A percentile compares a stretch with the other conserved stretches of the same genome.
phyloP scores from a whole-genome alignment of 1,140 invertebrate genomes.

The Cydia strobilella region DNA sequence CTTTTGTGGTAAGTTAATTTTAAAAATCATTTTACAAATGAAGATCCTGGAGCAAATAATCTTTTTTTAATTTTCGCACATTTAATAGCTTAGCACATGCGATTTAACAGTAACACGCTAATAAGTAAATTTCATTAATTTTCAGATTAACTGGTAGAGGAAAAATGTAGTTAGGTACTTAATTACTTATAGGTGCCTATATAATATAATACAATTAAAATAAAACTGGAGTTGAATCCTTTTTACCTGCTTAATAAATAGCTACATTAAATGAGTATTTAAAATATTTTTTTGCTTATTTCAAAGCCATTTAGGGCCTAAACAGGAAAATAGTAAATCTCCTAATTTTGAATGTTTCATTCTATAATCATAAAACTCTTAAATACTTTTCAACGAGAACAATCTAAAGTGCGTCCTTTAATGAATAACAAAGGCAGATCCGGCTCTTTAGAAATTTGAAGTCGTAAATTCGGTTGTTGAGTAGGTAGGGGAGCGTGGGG shows the following conservation, averaged over 20 bases:
- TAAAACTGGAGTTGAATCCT: too few relatives aligned
- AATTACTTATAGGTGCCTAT: background rate
- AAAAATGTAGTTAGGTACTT: background rate
- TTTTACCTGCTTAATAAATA: too few relatives aligned
- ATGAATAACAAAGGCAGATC: background rate
- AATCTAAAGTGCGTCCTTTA: background rate
- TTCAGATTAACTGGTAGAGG: conserved; percentile 37
- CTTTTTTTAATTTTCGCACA: conserved; percentile 40
- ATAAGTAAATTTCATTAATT: conserved; percentile 39
- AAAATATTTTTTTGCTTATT: too few relatives aligned
- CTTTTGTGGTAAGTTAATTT: conserved; percentile 71
- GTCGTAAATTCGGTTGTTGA: background rate
- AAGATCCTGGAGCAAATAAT: background rate
- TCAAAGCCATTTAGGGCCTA: too few relatives aligned
- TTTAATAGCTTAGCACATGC: conserved; percentile 57
- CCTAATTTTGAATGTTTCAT: background rate
- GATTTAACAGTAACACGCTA: conserved; percentile 43
- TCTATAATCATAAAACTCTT: background rate
- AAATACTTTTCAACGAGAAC: background rate
- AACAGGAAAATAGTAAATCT: background rate
- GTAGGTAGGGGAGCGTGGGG: too few relatives aligned
- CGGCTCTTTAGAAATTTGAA: conserved; percentile 8
- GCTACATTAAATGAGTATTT: too few relatives aligned
- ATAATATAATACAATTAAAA: background rate
- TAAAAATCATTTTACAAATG: background rate